phyloP scores from a whole-genome alignment of 2,113 vertebrate genomes.

The Phainopepla nitens region DNA sequence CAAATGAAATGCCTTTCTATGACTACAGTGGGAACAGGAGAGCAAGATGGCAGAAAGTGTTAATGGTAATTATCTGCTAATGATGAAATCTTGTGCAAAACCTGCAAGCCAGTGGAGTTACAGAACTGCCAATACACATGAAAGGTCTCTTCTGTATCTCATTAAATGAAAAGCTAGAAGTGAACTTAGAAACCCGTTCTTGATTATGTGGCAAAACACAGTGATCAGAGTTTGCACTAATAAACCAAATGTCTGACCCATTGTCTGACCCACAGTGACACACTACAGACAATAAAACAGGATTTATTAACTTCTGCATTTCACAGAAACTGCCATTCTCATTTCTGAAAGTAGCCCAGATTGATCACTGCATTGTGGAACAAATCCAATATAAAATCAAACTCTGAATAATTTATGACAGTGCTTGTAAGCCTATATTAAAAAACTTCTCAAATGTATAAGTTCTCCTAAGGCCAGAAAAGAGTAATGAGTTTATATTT shows the following conservation, averaged over 20 bases:
- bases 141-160: background rate
- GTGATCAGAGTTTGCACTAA: background rate
- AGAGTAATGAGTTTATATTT: conserved; percentile 28
- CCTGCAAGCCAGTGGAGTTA: background rate
- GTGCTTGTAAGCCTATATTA: conserved; percentile 37
- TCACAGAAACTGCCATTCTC: background rate
- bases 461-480: background rate
- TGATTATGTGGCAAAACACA: background rate
- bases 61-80: background rate
- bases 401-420: conserved; percentile 50
- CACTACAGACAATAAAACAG: background rate
- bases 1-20: background rate
- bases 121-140: background rate
- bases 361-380: conserved; percentile 17
- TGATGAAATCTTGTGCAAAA: background rate
- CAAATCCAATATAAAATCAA: conserved; percentile 33
- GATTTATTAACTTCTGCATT: conserved; percentile 23
- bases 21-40: background rate
- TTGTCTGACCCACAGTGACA: background rate
- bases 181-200: background rate
- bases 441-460: background rate
- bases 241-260: conserved; percentile 3
- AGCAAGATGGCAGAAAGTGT: background rate
- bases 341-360: background rate
- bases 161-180: background rate